A percentile compares a stretch with the other conserved stretches of the same genome.
Evolutionary conservation across 2,888 invertebrate genomes (phyloP).

Genomic region (Tiphia femorata): DNA sequence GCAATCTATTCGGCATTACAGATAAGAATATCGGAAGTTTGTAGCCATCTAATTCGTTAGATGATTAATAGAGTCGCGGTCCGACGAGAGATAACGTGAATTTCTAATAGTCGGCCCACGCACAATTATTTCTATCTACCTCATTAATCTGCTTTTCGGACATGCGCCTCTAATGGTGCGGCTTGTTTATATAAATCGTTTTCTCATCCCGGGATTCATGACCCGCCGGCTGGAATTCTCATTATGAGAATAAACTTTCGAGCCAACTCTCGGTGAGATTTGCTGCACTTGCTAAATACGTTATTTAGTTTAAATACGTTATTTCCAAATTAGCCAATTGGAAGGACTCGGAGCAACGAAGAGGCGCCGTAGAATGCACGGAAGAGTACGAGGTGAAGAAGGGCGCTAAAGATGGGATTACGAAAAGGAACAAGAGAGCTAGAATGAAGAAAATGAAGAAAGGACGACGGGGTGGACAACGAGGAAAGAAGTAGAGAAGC

Average conservation of each 20-base stretch:
- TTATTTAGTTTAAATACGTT: conserved; percentile 21
- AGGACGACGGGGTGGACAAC: not conserved
- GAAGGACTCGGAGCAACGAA: not conserved
- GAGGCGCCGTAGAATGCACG: not conserved
- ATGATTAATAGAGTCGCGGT: conserved; percentile 37
- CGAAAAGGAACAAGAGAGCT: not conserved
- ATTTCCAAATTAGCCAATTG: no score
- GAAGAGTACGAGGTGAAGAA: not conserved
- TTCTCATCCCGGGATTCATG: not conserved
- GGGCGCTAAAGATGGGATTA: not conserved
- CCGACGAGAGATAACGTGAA: conserved; percentile 18
- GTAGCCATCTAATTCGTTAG: conserved; percentile 39
- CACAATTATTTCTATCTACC: conserved; percentile 19
- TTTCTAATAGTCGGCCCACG: conserved; percentile 27
- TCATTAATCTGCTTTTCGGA: conserved; percentile 26
- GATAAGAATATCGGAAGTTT: conserved; percentile 41
- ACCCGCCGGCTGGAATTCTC: no score
- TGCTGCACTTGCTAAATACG: no score
- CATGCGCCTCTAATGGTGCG: conserved; percentile 8
- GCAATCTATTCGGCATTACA: conserved; percentile 23
- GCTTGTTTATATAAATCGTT: no score
- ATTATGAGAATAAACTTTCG: no score
- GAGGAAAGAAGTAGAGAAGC: conserved; percentile 6
- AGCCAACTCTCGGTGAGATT: no score
- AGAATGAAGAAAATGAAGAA: not conserved